Base-by-base conservation (phyloP, 1,140 invertebrate genomes). In the Tribolium castaneum region DNA sequence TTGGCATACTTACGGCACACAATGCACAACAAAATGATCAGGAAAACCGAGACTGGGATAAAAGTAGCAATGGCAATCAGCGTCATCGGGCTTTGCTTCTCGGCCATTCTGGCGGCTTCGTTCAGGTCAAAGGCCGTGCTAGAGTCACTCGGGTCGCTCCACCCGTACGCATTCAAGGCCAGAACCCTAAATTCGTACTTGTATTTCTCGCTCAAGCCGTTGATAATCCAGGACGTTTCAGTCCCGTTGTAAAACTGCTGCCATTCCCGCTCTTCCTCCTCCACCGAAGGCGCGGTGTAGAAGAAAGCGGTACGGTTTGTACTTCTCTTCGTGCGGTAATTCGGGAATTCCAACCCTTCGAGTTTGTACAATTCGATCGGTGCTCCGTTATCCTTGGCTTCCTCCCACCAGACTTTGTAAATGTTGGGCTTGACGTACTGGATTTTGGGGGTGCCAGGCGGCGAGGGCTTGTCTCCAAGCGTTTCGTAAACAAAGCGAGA, bases 111-210 rank as follows among this genome's bases (percentile, higher is more conserved):
- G 5, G 91, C 89, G 1, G 90, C 87, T 9, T 89, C 88, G 12
- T 88, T 86, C 12, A 89, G 87, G 71, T 89, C 88, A 82, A 88
- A 88, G 77, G 89, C 84, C 80, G 84, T 85, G 82, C 86, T 89
- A 39, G 85, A 83, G 56, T 92, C 89, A 82, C 93, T 94, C 14
- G 88, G 86, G 13, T 89, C 84, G 71, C 93, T 94, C 92, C 93
- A 97, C n/a, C 96, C 97, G 85, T 94, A 92, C 10, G 88, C 86
- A 85, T 98, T 98, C 62, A 89, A 87, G 0, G 96, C 95, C 45
- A 92, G 90, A 12, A 96, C 95, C 3, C 94, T 90, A 85, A 97
- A 97, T 59, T 87, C 82, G 80, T 90, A 89, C 6, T 91, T 87
- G 76, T 93, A 93, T 1, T 91, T 86, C 82, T 86, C 78, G 86